These are phyloP conservation scores for Acanthiza pusilla DNA, from an alignment of 2,797 vertebrate genomes.

Conservation along the genomic window DNA sequence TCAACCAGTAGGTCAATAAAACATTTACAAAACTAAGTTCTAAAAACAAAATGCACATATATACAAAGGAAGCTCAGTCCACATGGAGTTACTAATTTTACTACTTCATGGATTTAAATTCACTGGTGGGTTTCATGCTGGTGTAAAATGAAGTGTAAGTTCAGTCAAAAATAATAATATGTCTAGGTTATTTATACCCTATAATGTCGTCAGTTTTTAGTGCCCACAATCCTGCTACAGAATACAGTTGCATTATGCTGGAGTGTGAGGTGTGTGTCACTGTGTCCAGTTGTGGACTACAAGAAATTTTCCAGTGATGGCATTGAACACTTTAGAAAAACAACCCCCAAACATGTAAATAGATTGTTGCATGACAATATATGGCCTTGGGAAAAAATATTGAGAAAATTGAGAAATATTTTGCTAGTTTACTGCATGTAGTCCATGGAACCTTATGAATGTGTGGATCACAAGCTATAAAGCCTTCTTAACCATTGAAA, in stretches of 20 bases:
- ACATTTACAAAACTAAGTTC: conserved; percentile 5
- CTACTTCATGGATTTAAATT: neutral
- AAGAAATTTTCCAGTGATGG: neutral
- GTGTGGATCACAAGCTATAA: neutral
- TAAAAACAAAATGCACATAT: neutral
- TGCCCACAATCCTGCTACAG: neutral
- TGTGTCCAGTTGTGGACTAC: neutral
- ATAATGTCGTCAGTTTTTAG: neutral
- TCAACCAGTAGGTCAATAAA: conserved; percentile 12
- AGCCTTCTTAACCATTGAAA: neutral
- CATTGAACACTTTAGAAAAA: neutral
- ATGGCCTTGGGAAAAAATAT: accelerated
- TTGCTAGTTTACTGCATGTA: neutral
- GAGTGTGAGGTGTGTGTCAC: neutral
- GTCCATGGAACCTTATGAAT: neutral
- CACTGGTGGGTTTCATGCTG: neutral
- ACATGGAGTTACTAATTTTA: neutral
- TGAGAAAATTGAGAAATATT: neutral
- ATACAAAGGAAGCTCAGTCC: conserved; percentile 1
- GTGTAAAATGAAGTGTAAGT: neutral
- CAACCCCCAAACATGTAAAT: accelerated
- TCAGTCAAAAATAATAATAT: neutral
- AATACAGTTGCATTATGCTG: neutral
- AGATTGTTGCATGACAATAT: neutral
- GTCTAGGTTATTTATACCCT: neutral